Evolutionary conservation across 2,888 invertebrate genomes (phyloP), one percentile per base, ranked within the genome.

Genomic region (Apotomis capreana): DNA sequence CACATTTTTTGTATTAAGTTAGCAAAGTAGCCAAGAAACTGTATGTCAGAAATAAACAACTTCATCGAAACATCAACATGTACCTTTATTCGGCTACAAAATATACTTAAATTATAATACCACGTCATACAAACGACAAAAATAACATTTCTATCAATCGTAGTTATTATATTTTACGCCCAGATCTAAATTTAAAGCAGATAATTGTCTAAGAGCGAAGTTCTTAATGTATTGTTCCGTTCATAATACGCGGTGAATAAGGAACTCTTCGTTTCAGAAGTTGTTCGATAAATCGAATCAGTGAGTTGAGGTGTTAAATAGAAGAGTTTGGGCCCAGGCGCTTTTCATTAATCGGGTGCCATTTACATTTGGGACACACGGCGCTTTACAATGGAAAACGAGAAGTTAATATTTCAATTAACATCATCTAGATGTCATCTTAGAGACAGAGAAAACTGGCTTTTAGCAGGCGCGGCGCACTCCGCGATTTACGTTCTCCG

Each of bases 231-330:
- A 71, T 68, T 71, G 71, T 71, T 71, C 63, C 55, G 37, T 51
- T 64, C 54, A 73, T 73, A 65, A 69, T 63, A 46, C 73, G 60
- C 52, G 46, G 70, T 76, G 78, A 77, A 78, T 79, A 81, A 78
- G 74, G 78, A 78, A 79, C 78, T 61, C 71, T 68, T 68, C 71
- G 52, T 71, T 71, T 40, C 67, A 13, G 59, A 75, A 77, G 74
- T 73, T 74, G 67, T 79, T 77, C 82, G 79, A 86, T 84, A 84
- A 86, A 86, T 86, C 79, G 82, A 80, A 84, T 85, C 77, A 84
- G 82, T 83, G 82, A 82, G 83, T 83, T 83, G 83, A 84, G 80
- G 83, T 85, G 85, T 84, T 85, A 87, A 86, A 81, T 83, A 83
- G 77, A 84, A 83, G 81, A 81, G 81, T 83, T 80, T 75, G 78